Conservation (phyloP, 2,113 vertebrate species). For the Geococcyx californianus region DNA sequence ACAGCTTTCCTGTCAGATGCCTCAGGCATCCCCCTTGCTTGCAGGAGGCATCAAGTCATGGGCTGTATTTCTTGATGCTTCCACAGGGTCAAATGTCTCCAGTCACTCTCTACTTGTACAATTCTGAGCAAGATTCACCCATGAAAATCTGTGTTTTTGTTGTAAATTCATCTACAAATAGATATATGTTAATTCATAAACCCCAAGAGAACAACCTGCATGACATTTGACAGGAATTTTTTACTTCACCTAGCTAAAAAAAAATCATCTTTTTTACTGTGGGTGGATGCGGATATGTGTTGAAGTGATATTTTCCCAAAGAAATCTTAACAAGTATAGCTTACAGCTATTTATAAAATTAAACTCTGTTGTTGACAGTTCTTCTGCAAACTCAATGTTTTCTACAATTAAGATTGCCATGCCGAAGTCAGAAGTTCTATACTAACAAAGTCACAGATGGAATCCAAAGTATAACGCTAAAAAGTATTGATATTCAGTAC, state of each 20-base stretch:
- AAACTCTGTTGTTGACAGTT: neutral
- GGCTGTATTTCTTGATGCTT: neutral
- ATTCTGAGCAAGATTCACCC: neutral
- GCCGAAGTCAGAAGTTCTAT: constrained; percentile 1
- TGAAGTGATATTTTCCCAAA: neutral
- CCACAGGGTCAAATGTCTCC: neutral
- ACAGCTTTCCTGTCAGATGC: neutral
- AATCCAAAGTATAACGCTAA: neutral
- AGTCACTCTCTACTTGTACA: rapidly evolving
- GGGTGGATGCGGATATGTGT: neutral
- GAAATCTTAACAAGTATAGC: neutral
- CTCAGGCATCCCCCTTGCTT: neutral
- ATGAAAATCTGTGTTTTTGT: neutral
- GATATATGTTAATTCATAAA: neutral
- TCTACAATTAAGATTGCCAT: neutral
- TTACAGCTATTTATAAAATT: constrained; percentile 16
- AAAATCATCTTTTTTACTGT: neutral
- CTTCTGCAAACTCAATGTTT: neutral
- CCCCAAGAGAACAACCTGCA: neutral
- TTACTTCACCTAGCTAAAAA: neutral
- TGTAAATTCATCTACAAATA: neutral
- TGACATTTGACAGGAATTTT: neutral
- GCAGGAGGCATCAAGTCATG: neutral
- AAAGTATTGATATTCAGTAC: neutral
- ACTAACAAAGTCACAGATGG: neutral